Percentiles rank a stretch among this genome's conserved stretches.
These are phyloP conservation scores for Budorcas taxicolor DNA, from an alignment of 2,113 vertebrate genomes.

Conservation along the genomic window DNA sequence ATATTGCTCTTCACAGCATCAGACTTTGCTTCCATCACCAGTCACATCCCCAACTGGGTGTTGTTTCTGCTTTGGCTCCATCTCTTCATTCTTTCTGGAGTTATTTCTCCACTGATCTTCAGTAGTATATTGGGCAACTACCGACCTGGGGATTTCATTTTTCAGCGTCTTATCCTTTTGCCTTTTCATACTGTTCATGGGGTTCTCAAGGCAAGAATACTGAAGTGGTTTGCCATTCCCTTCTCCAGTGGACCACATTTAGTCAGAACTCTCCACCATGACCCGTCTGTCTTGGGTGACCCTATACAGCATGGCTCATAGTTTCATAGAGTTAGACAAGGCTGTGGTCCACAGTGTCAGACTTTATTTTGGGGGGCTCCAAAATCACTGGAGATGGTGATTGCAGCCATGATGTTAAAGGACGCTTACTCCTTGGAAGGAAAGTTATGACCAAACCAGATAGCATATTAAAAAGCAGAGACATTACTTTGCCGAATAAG, in stretches of 20 bases:
- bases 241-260: background rate
- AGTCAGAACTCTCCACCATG: background rate
- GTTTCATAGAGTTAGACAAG: background rate
- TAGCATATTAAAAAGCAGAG: no score
- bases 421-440: no score
- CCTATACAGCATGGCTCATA: background rate
- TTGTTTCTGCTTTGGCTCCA: background rate
- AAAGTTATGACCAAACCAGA: no score
- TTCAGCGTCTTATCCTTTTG: background rate
- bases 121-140: background rate
- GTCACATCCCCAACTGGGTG: background rate
- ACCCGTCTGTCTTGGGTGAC: background rate
- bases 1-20: background rate
- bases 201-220: background rate
- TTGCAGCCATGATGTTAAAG: no score
- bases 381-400: no score
- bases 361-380: no score
- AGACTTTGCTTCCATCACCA: background rate
- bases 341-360: background rate
- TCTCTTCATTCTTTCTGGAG: background rate
- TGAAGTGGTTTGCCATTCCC: background rate
- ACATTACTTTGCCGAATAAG: no score
- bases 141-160: background rate
- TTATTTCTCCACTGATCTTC: background rate
- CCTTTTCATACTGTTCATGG: background rate